Conservation (phyloP, 1,140 invertebrate genomes). For the Anastrepha obliqua region DNA sequence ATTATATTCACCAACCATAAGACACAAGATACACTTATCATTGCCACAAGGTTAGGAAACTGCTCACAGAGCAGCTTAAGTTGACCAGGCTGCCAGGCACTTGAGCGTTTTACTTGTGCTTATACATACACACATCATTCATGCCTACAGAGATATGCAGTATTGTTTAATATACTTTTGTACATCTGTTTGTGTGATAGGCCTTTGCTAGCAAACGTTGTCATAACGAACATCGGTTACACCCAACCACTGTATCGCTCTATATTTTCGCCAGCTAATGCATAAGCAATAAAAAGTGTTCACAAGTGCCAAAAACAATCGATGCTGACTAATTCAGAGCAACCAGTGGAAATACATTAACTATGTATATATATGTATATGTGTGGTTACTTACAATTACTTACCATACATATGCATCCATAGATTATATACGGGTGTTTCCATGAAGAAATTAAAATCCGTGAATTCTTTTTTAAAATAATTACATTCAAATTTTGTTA, state of each 20-base stretch:
- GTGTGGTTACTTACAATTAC: neutral
- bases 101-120: neutral
- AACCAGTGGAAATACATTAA: neutral
- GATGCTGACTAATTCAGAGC: neutral
- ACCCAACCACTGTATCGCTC: neutral
- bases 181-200: neutral
- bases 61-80: neutral
- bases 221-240: neutral
- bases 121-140: neutral
- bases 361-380: neutral
- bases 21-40: conserved; percentile 37
- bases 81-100: conserved; percentile 24
- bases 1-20: neutral
- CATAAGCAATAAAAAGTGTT: neutral
- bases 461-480: too few species aligned
- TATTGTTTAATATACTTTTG: neutral
- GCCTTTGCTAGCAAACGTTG: neutral
- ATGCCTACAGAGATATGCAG: neutral
- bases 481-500: too few species aligned
- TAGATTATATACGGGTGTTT: neutral
- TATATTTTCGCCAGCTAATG: too few species aligned
- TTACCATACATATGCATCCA: neutral
- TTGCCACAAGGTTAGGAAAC: conserved; percentile 10
- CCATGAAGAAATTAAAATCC: too few species aligned
- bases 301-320: neutral